These are phyloP conservation scores for Tinea trinotella DNA, from an alignment of 2,888 invertebrate genomes.

Conservation along the genomic window DNA sequence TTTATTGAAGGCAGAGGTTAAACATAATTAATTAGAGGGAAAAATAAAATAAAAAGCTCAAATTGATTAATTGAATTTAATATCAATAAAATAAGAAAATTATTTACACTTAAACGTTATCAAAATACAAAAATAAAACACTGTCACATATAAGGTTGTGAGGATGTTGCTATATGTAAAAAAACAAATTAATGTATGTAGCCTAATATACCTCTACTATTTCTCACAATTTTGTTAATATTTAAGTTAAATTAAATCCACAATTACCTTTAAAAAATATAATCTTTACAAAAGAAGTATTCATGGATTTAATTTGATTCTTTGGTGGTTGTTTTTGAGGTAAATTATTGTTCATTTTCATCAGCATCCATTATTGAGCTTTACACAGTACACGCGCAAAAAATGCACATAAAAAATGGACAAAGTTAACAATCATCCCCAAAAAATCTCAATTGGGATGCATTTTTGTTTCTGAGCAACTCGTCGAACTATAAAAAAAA, in stretches of 20 bases:
- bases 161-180: neutral
- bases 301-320: neutral
- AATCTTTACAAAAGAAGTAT: neutral
- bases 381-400: too few relatives aligned
- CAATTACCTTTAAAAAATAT: neutral
- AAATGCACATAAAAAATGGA: too few relatives aligned
- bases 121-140: constrained; percentile 73
- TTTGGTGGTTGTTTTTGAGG: constrained; percentile 2
- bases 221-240: neutral
- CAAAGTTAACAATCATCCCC: too few relatives aligned
- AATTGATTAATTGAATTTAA: constrained; percentile 69
- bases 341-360: too few relatives aligned
- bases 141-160: constrained; percentile 49
- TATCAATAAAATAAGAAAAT: constrained; percentile 72
- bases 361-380: too few relatives aligned
- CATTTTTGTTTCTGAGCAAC: neutral
- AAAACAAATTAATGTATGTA: constrained; percentile 15
- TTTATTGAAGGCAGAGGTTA: neutral
- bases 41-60: constrained; percentile 18
- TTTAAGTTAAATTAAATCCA: neutral
- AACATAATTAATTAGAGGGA: neutral
- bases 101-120: constrained; percentile 69
- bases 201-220: neutral
- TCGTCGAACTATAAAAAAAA: neutral
- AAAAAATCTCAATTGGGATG: neutral